phyloP scores from a whole-genome alignment of 2,113 vertebrate genomes.

The Leptodactylus fuscus region DNA sequence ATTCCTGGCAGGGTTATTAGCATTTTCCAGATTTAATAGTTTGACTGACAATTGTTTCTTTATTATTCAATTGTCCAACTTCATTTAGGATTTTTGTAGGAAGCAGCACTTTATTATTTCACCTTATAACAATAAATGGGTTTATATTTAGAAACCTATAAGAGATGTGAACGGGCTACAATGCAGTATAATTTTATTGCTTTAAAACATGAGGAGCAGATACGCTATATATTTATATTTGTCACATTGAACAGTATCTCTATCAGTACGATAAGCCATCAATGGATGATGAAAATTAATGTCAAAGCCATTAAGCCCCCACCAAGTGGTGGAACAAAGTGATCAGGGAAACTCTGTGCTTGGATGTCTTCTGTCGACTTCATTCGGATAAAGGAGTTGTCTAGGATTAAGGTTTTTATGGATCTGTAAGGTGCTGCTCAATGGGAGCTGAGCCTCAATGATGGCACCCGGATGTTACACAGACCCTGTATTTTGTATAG shows the following conservation, averaged over 20 bases:
- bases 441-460: no score
- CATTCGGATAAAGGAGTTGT: no score
- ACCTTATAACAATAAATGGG: not conserved
- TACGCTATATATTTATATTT: not conserved
- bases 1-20: constrained; percentile 5
- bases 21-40: constrained; percentile 10
- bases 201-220: not conserved
- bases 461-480: no score
- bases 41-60: not conserved
- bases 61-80: not conserved
- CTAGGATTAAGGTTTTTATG: no score
- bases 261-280: not conserved
- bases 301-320: no score
- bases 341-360: no score
- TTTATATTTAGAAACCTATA: not conserved
- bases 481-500: no score
- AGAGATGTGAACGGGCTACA: not conserved
- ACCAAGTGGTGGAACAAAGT: no score
- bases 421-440: no score
- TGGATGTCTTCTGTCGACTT: no score
- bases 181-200: not conserved
- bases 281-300: no score
- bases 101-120: not conserved
- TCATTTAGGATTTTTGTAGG: constrained; percentile 4
- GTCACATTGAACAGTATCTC: not conserved